Conservation (phyloP, 2,113 vertebrate genomes). For the Panthera uncia region DNA sequence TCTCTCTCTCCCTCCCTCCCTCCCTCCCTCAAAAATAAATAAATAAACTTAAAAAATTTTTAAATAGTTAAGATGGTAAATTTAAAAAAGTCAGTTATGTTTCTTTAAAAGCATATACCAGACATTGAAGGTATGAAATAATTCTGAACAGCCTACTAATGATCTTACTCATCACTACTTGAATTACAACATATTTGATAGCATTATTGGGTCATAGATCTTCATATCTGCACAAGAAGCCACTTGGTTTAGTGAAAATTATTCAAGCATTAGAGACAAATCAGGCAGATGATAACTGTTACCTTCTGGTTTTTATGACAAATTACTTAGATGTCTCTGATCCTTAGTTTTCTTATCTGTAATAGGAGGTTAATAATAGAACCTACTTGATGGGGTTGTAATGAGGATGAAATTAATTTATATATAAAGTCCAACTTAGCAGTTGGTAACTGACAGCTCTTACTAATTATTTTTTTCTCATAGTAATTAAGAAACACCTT, state of each 20-base stretch:
- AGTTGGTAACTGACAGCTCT: neutral
- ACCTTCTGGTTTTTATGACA: neutral
- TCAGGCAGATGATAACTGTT: neutral
- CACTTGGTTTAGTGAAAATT: conserved; percentile 33
- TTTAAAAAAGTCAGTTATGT: neutral
- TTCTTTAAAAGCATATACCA: neutral
- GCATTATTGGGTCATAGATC: neutral
- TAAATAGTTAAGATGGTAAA: no score
- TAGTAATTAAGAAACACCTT: neutral
- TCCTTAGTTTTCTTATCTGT: neutral
- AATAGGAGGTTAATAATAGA: conserved; percentile 29
- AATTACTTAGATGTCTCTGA: neutral
- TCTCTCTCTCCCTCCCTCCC: no score
- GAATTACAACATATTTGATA: neutral
- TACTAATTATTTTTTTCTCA: neutral
- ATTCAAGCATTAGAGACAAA: neutral
- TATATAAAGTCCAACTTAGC: neutral
- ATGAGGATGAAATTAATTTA: neutral
- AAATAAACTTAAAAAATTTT: no score
- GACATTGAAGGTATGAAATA: neutral
- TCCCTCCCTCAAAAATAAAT: no score
- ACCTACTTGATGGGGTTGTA: neutral
- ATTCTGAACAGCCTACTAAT: conserved; percentile 2
- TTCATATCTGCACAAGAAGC: neutral
- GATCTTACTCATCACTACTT: neutral